Percentiles rank a stretch among this genome's conserved stretches.
These are phyloP conservation scores for Chaetorhynchus papuensis DNA, from an alignment of 2,113 vertebrate genomes.

Conservation along the genomic window DNA sequence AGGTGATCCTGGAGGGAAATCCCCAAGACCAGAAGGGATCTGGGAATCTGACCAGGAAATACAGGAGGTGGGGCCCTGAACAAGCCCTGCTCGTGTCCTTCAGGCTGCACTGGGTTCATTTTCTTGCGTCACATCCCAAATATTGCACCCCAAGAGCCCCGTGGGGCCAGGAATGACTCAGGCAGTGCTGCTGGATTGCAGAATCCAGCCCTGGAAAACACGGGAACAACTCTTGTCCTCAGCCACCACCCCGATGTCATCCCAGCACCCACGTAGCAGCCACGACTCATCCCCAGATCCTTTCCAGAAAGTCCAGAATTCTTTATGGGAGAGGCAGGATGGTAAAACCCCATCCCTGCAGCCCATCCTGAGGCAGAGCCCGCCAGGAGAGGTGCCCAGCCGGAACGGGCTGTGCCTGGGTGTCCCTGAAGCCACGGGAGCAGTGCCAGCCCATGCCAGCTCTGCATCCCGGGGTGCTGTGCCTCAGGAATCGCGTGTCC, in stretches of 20 bases:
- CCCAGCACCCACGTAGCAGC: neutral
- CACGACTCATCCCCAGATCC: neutral
- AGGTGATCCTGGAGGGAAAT: neutral
- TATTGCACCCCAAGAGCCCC: neutral
- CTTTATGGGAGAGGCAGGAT: neutral
- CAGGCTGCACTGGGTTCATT: neutral
- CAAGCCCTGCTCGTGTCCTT: neutral
- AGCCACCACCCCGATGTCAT: neutral
- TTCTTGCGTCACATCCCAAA: neutral
- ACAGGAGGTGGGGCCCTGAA: neutral
- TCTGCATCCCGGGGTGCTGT: neutral
- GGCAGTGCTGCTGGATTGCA: neutral
- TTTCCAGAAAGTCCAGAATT: neutral
- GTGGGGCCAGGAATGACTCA: neutral
- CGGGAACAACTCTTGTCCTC: accelerated
- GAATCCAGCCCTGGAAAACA: neutral
- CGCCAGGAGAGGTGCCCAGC: neutral
- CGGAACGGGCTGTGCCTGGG: neutral
- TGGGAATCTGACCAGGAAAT: neutral
- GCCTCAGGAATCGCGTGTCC: neutral
- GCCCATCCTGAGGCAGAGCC: neutral
- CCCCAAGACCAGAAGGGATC: neutral
- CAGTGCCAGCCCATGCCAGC: neutral
- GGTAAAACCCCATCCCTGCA: neutral
- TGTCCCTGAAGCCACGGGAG: neutral